These are phyloP conservation scores for Aegotheles bennettii DNA, from an alignment of 2,113 vertebrate genomes.

Conservation along the genomic window DNA sequence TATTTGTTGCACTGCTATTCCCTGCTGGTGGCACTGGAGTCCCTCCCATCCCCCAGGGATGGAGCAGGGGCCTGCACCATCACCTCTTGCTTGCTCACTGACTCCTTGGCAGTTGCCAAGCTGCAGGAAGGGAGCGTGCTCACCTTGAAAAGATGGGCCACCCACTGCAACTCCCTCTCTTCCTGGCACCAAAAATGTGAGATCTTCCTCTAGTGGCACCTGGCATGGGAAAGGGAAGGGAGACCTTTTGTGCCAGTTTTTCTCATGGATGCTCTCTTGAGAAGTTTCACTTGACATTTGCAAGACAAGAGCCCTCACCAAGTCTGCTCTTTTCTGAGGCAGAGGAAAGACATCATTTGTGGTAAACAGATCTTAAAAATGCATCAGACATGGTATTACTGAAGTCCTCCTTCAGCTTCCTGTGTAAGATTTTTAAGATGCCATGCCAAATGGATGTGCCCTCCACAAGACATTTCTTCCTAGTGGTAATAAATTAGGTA, in stretches of 20 bases:
- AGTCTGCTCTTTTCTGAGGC: background rate
- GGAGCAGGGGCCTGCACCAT: background rate
- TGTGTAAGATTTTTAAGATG: background rate
- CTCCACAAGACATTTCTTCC: background rate
- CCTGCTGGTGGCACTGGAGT: background rate
- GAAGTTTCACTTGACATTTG: background rate
- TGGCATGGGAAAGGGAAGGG: background rate
- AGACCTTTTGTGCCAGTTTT: background rate
- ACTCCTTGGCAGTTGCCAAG: background rate
- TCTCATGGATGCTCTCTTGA: background rate
- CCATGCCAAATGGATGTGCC: background rate
- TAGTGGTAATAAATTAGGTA: background rate
- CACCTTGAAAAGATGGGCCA: background rate
- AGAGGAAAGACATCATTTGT: background rate
- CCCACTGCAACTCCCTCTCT: background rate
- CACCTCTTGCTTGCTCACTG: fast-evolving
- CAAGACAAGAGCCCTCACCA: background rate
- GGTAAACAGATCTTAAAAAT: background rate
- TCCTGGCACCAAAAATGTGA: background rate
- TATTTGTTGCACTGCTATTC: background rate
- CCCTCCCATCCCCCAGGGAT: background rate
- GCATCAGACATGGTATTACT: background rate
- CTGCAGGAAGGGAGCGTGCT: background rate
- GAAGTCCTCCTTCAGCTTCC: background rate
- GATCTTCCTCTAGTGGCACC: background rate